Base-by-base conservation (phyloP, 2,888 invertebrate genomes). In the Embidobia sp. region DNA sequence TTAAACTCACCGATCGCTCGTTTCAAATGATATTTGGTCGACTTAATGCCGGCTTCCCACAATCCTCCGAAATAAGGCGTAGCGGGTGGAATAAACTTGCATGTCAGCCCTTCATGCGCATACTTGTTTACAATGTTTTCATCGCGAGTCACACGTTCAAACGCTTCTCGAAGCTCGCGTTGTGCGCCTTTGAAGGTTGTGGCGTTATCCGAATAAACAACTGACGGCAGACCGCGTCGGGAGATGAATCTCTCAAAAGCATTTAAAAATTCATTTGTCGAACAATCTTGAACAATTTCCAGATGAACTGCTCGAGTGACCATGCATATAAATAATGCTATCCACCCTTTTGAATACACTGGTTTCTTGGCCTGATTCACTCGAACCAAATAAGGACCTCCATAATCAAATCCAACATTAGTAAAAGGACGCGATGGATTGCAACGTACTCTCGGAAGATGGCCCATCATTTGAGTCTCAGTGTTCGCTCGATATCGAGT, bases 191-290 rank as follows among this genome's bases (percentile, higher is more conserved):
- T n/a, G n/a, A n/a, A n/a, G n/a, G n/a, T 44, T 1, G 42, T 44
- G 1, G 19, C 42, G 6, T 44, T 44, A 22, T 44, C 42, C 3
- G 10, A 8, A 19, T n/a, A 44, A 44, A 44, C 3, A 1, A 19
- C 3, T 6, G 72, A 66, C 66, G 59, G 77, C 53, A 64, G 31
- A 31, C 42, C 61, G 59, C 66, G 53, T 8, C 44, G 44, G 15
- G 35, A 55, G 16, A 29, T 11, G 15, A n/a, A 51, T 10, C 46
- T 46, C 6, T 22, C 44, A 42, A 53, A 22, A 4, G 22, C 42
- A 5, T 19, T 16, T 8, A 40, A 5, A 10, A 44, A 64, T 35
- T 33, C 44, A 42, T 37, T 49, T 42, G 63, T 10, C 6, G 29
- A 7, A 22, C 22, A 40, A 27, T 42, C 57, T 49, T 15, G 22